phyloP scores from a whole-genome alignment of 2,888 invertebrate species.

The Venusia cambrica region DNA sequence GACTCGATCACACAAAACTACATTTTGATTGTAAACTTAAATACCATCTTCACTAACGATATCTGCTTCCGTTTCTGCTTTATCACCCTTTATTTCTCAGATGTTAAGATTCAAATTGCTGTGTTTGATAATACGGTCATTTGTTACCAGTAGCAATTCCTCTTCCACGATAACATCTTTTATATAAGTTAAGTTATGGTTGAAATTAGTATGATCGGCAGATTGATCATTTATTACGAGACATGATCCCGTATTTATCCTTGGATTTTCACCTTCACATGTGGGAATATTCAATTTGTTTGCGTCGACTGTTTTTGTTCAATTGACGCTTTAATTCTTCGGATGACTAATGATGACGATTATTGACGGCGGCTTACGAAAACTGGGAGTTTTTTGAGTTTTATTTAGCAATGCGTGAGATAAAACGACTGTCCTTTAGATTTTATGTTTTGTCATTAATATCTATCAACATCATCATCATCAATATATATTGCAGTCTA shows the following conservation, averaged over 20 bases:
- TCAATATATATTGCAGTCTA: too few species aligned
- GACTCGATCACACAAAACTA: constrained; percentile 63
- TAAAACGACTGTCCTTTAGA: not conserved
- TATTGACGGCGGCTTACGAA: constrained; percentile 51
- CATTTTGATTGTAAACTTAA: constrained; percentile 66
- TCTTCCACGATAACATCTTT: constrained; percentile 32
- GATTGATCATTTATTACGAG: constrained; percentile 61
- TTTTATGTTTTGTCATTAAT: too few species aligned
- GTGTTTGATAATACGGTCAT: constrained; percentile 11
- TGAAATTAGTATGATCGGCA: constrained; percentile 31
- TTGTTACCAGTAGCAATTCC: constrained; percentile 7
- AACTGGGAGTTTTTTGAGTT: constrained; percentile 27
- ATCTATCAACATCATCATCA: too few species aligned
- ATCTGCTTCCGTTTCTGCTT: constrained; percentile 32
- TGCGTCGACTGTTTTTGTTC: constrained; percentile 75
- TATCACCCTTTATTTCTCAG: constrained; percentile 8
- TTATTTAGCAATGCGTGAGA: constrained; percentile 7
- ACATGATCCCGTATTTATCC: constrained; percentile 68
- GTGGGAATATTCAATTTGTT: constrained; percentile 80
- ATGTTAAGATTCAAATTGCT: constrained; percentile 10
- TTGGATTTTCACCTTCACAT: constrained; percentile 77
- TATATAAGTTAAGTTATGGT: constrained; percentile 34
- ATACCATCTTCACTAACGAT: constrained; percentile 56
- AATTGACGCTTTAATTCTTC: constrained; percentile 72
- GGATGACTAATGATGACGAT: constrained; percentile 66